phyloP scores from a whole-genome alignment of 2,113 vertebrate genomes.

The Dryoscopus gambensis region DNA sequence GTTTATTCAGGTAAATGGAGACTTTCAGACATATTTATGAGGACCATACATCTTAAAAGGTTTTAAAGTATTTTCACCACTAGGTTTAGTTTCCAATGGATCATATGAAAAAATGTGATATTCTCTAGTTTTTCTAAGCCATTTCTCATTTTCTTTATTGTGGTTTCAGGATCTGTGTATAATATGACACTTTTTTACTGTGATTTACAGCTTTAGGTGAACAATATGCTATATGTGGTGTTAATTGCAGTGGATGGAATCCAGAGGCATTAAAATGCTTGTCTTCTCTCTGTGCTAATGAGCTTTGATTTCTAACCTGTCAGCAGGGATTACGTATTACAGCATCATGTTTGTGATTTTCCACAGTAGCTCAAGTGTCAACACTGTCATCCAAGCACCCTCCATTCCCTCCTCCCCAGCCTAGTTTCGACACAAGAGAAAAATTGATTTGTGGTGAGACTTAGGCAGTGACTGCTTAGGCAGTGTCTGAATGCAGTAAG shows the following conservation, averaged over 20 bases:
- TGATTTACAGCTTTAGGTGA: slow-evolving; percentile 61
- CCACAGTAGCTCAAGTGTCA: neutral
- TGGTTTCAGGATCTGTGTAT: neutral
- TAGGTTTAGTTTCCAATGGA: neutral
- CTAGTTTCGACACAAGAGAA: neutral
- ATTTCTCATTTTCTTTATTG: slow-evolving; percentile 29
- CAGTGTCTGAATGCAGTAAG: neutral
- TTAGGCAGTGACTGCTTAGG: no score
- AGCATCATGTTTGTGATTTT: neutral
- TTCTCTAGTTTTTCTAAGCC: slow-evolving; percentile 12
- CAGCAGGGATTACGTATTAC: slow-evolving; percentile 49
- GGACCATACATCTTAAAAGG: neutral
- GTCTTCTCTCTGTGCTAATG: slow-evolving; percentile 3
- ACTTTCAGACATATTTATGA: slow-evolving; percentile 5
- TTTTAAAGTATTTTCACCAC: neutral
- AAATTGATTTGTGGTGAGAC: neutral
- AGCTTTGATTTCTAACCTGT: slow-evolving; percentile 56
- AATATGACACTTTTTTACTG: neutral
- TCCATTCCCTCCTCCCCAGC: neutral
- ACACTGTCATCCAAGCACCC: neutral
- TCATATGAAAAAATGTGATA: slow-evolving; percentile 2
- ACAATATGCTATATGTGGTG: slow-evolving; percentile 16
- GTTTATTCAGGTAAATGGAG: neutral
- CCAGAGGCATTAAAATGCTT: slow-evolving; percentile 53
- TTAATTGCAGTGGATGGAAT: slow-evolving; percentile 57